Percentiles rank a stretch among this genome's conserved stretches.
Evolutionary conservation across 1,140 invertebrate genomes (phyloP).

Genomic region (Drosophila baimaii): DNA sequence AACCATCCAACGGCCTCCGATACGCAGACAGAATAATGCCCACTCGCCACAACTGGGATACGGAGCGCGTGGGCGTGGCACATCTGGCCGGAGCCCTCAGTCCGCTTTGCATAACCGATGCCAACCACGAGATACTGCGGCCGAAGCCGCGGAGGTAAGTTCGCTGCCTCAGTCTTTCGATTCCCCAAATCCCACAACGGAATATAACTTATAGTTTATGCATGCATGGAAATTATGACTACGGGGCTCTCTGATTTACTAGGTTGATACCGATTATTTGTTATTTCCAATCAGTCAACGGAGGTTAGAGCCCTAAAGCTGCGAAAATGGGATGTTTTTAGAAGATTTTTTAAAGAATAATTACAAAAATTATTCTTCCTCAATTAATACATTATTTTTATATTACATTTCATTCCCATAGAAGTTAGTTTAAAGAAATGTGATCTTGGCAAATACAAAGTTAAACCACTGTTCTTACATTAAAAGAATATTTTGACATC

Average conservation of each 20-base stretch:
- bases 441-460: no score
- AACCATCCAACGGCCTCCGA: background rate
- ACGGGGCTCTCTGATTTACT: constrained; percentile 27
- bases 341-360: background rate
- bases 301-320: background rate
- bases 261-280: constrained; percentile 19
- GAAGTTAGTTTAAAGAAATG: no score
- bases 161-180: constrained; percentile 30
- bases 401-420: background rate
- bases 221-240: constrained; percentile 36
- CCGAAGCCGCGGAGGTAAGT: constrained; percentile 93
- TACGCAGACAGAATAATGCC: constrained; percentile 63
- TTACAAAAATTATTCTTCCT: background rate
- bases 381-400: background rate
- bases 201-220: constrained; percentile 16
- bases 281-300: constrained; percentile 25
- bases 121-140: constrained; percentile 92
- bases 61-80: constrained; percentile 85
- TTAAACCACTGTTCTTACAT: no score
- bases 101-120: constrained; percentile 88
- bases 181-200: background rate
- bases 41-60: constrained; percentile 76
- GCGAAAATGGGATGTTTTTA: background rate
- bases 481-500: no score
- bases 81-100: constrained; percentile 88